These are phyloP conservation scores for Limanda limanda DNA, from an alignment of 2,113 vertebrate species.

Conservation along the genomic window DNA sequence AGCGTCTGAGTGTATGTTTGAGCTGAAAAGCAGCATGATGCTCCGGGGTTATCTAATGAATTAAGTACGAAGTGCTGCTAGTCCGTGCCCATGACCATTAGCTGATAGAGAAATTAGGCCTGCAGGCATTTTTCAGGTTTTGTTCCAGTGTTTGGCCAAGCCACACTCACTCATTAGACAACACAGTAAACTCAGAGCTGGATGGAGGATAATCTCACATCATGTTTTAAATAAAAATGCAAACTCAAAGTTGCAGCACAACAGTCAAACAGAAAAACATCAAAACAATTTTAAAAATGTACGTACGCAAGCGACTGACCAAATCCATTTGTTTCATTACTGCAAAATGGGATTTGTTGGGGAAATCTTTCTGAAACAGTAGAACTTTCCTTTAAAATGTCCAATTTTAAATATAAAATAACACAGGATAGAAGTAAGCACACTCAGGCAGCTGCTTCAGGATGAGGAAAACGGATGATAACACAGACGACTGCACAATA, in stretches of 20 bases:
- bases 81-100: slow-evolving; percentile 72
- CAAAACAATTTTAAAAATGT: slow-evolving; percentile 9
- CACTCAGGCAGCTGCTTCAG: neutral
- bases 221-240: slow-evolving; percentile 50
- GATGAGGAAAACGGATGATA: neutral
- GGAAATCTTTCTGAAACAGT: slow-evolving; percentile 6
- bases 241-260: slow-evolving; percentile 26
- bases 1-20: slow-evolving; percentile 12
- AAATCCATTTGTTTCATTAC: neutral
- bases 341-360: slow-evolving; percentile 2
- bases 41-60: slow-evolving; percentile 61
- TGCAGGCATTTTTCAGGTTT: slow-evolving; percentile 75
- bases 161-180: slow-evolving; percentile 51
- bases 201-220: slow-evolving; percentile 49
- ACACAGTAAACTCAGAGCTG: slow-evolving; percentile 19
- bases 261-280: slow-evolving; percentile 11
- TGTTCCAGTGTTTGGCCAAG: slow-evolving; percentile 51
- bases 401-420: neutral
- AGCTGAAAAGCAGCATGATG: slow-evolving; percentile 33
- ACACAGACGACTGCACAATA: neutral
- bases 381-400: neutral
- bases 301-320: neutral
- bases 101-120: slow-evolving; percentile 76
- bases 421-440: neutral
- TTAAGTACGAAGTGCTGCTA: slow-evolving; percentile 62